phyloP scores from a whole-genome alignment of 2,113 vertebrate genomes.

The Poeciliopsis retropinna region DNA sequence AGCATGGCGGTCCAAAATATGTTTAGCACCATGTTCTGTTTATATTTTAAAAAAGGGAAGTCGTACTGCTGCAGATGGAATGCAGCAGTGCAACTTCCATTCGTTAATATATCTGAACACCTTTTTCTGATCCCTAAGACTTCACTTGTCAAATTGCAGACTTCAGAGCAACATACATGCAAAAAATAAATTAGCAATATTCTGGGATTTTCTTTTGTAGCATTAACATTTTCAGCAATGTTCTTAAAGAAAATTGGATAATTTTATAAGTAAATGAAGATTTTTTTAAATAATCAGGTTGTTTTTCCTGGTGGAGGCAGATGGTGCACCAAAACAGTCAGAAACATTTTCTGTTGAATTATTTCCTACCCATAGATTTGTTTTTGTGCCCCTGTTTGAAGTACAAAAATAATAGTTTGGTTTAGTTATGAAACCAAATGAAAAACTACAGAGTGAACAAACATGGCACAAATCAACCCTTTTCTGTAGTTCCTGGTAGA shows the following conservation, averaged over 20 bases:
- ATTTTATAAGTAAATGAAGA: no score
- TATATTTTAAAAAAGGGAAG: slow-evolving; percentile 12
- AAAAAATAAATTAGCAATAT: neutral
- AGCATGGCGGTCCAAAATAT: neutral
- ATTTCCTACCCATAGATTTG: neutral
- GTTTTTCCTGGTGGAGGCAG: no score
- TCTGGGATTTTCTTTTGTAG: neutral
- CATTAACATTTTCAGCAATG: no score
- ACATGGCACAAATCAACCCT: no score
- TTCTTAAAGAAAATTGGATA: no score
- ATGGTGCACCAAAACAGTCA: no score
- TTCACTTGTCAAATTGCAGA: no score
- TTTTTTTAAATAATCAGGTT: no score
- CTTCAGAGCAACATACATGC: neutral
- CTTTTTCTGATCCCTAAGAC: no score
- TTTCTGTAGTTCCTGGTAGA: no score
- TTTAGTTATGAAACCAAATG: no score
- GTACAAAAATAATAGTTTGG: neutral
- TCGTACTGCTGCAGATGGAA: slow-evolving; percentile 2
- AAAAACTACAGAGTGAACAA: no score
- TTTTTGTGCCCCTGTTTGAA: neutral
- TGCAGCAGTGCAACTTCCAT: slow-evolving; percentile 5
- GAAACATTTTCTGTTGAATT: neutral
- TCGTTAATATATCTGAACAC: neutral
- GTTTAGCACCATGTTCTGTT: neutral